Evolutionary conservation across 2,888 invertebrate genomes (phyloP), one percentile per base, ranked within the genome.

Genomic region (Hemicrepidius hirtus): DNA sequence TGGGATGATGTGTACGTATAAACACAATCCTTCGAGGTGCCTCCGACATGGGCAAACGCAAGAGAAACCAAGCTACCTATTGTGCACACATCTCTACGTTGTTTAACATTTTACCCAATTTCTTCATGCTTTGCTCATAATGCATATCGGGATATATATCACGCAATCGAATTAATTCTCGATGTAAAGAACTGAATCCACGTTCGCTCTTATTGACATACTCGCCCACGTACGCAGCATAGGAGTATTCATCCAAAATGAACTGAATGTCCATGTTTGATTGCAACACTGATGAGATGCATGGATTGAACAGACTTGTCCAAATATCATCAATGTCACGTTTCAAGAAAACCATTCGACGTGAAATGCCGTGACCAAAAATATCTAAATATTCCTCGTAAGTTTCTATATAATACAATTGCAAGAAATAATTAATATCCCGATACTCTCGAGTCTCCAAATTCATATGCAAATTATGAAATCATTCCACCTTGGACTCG

Each of bases 21-120:
- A 81, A 83, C 67, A 78, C 78, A 70, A 84, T 62, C 53, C 76
- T 69, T 57, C 70, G 57, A 5, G 81, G 82, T 65, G 80, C 59
- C 74, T 81, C 76, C 21, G 81, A 83, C 86, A 86, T 87, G n/a
- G 84, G 84, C 71, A 84, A 79, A 18, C 85, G 77, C 62, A 87
- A 69, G 0, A 87, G 68, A 80, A 82, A 86, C 85, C 85, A 86
- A 68, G 85, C 86, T 59, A 85, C 85, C 78, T 86, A 85, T 82
- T 85, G 85, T 73, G 77, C 78, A 3, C 81, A 71, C 77, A 85
- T 81, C 73, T 84, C 84, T 20, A 81, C 78, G 28, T 63, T 66
- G 68, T 85, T 84, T 0, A 85, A 71, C 57, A 84, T 53, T 50
- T 83, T 65, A 70, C 80, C 76, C 32, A 84, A 67, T 76, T 77